Percentiles rank a stretch among this genome's conserved stretches.
Conservation (phyloP, 2,113 vertebrate species). For the Hymenochirus boettgeri region DNA sequence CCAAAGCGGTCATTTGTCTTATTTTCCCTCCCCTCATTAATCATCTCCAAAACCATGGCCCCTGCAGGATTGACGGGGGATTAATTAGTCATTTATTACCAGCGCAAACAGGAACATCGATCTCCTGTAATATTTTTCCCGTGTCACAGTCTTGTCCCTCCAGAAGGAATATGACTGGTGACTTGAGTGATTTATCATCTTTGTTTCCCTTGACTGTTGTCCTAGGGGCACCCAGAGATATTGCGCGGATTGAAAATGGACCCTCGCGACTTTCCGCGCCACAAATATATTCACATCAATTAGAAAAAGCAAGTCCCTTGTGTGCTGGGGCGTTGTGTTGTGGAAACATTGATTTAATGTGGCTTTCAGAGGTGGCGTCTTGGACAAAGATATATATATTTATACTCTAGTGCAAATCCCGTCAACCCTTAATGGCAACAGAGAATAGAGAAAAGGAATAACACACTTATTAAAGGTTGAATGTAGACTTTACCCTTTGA, state of each 20-base stretch:
- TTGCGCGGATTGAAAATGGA: slow-evolving; percentile 1
- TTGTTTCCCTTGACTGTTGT: background rate
- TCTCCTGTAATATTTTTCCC: slow-evolving; percentile 39
- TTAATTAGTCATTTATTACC: slow-evolving; percentile 54
- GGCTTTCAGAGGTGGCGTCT: background rate
- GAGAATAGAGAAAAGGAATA: too few relatives aligned
- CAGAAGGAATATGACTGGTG: slow-evolving; percentile 2
- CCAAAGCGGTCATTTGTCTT: too few relatives aligned
- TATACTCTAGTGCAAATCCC: too few relatives aligned
- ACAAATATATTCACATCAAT: background rate
- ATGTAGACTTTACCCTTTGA: too few relatives aligned
- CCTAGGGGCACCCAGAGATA: slow-evolving; percentile 2
- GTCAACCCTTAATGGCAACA: too few relatives aligned
- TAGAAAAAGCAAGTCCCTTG: background rate
- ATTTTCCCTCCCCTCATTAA: slow-evolving; percentile 50
- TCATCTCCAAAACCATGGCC: slow-evolving; percentile 51
- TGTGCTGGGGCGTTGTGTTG: background rate
- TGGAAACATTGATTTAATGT: too few relatives aligned
- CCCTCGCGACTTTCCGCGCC: background rate
- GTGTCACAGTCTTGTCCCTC: slow-evolving; percentile 14
- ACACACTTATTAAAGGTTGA: too few relatives aligned
- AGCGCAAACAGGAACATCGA: slow-evolving; percentile 55
- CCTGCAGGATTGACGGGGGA: slow-evolving; percentile 42
- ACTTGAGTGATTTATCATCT: slow-evolving; percentile 47
- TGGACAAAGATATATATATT: background rate